Evolutionary conservation across 53 echinoderm and acorn worm species (phyloP).

Genomic region (Glandiceps talaboti): DNA sequence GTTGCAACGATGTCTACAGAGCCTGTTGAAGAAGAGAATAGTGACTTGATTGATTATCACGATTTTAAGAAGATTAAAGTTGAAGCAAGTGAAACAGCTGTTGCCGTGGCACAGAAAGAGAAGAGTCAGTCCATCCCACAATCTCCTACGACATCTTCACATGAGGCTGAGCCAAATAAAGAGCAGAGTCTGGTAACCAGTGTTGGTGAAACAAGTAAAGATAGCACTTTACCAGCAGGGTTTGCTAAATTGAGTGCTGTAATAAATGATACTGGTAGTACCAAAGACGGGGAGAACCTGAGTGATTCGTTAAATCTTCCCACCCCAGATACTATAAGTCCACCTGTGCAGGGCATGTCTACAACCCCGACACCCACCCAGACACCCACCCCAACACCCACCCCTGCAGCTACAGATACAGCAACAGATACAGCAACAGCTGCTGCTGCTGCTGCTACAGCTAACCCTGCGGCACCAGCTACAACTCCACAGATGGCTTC

Average conservation of each 20-base stretch:
- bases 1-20: slow-evolving; percentile 14
- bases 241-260: slow-evolving; percentile 34
- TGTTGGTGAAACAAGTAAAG: neutral
- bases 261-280: slow-evolving; percentile 12
- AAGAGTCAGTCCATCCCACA: slow-evolving; percentile 10
- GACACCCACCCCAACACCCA: no score
- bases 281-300: slow-evolving; percentile 29
- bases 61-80: slow-evolving; percentile 3
- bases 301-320: slow-evolving; percentile 90
- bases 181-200: neutral
- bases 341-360: slow-evolving; percentile 14
- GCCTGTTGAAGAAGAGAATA: slow-evolving; percentile 7
- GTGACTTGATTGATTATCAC: neutral
- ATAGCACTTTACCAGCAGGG: slow-evolving; percentile 20
- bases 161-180: neutral
- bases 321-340: slow-evolving; percentile 63
- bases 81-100: slow-evolving; percentile 17
- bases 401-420: neutral
- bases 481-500: no score
- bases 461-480: no score
- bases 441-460: neutral
- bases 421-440: no score
- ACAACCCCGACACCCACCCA: neutral
- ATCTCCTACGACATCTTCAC: neutral
- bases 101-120: slow-evolving; percentile 5